Evolutionary conservation across 2,888 invertebrate genomes (phyloP).

Genomic region (Oscheius onirici): DNA sequence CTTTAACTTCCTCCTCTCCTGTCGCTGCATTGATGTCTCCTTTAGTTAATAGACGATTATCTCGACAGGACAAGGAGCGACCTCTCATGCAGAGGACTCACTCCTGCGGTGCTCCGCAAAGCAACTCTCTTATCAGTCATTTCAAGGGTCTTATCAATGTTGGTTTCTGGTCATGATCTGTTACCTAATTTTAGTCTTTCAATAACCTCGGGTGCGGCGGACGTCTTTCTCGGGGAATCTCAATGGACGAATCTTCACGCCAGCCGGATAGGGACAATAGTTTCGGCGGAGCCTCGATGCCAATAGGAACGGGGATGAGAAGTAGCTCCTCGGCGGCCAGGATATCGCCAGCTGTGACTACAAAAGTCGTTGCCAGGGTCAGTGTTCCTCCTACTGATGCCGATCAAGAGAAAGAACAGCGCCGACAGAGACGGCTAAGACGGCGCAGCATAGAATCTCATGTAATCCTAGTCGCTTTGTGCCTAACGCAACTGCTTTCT

Average conservation of each 20-base stretch:
- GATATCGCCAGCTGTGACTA: constrained; percentile 38
- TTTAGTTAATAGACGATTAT: constrained; percentile 41
- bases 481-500: constrained; percentile 1
- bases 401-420: constrained; percentile 49
- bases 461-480: background rate
- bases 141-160: constrained; percentile 69
- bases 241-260: constrained; percentile 49
- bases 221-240: constrained; percentile 54
- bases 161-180: constrained; percentile 24
- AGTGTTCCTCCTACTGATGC: constrained; percentile 25
- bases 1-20: constrained; percentile 35
- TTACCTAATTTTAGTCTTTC: constrained; percentile 50
- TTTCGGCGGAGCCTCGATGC: constrained; percentile 30
- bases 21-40: constrained; percentile 35
- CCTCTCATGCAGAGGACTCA: constrained; percentile 53
- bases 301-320: constrained; percentile 25
- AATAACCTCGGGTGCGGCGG: constrained; percentile 56
- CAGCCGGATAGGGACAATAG: constrained; percentile 31
- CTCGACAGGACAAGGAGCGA: constrained; percentile 52
- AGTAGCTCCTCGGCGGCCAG: constrained; percentile 37
- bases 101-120: constrained; percentile 55
- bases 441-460: constrained; percentile 52
- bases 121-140: constrained; percentile 56
- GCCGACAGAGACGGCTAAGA: constrained; percentile 53
- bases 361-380: constrained; percentile 38